These are phyloP conservation scores for Gastracanthus pulcherrimus DNA, from an alignment of 2,888 invertebrate genomes.

Conservation along the genomic window DNA sequence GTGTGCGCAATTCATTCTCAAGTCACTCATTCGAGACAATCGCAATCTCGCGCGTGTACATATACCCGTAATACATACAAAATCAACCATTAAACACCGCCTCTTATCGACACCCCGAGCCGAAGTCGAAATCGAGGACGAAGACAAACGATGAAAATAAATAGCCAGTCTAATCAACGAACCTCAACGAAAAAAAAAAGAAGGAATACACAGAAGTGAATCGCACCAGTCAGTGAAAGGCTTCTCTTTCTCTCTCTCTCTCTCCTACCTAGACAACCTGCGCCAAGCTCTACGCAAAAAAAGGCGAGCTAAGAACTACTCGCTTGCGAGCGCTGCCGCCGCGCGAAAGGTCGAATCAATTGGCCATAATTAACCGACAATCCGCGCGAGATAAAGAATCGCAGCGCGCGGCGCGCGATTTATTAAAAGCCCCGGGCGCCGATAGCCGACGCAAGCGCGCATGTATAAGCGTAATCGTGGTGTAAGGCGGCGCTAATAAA, in stretches of 20 bases:
- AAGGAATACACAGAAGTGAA: no score
- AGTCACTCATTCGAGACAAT: neutral
- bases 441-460: neutral
- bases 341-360: constrained; percentile 49
- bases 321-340: neutral
- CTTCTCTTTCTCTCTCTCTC: no score
- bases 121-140: no score
- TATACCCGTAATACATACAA: neutral
- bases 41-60: neutral
- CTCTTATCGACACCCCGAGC: no score
- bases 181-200: no score
- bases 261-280: no score
- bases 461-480: neutral
- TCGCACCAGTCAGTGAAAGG: no score
- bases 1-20: no score
- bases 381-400: constrained; percentile 42
- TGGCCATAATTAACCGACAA: constrained; percentile 42
- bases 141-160: no score
- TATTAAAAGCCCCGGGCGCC: constrained; percentile 11
- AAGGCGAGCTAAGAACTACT: neutral
- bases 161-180: no score
- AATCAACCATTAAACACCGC: neutral
- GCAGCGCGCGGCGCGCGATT: constrained; percentile 1
- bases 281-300: neutral
- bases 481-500: constrained; percentile 30